These are phyloP conservation scores for Apostichopus parvimensis DNA, from an alignment of 35 echinoderm and acorn worm species.

Conservation along the genomic window DNA sequence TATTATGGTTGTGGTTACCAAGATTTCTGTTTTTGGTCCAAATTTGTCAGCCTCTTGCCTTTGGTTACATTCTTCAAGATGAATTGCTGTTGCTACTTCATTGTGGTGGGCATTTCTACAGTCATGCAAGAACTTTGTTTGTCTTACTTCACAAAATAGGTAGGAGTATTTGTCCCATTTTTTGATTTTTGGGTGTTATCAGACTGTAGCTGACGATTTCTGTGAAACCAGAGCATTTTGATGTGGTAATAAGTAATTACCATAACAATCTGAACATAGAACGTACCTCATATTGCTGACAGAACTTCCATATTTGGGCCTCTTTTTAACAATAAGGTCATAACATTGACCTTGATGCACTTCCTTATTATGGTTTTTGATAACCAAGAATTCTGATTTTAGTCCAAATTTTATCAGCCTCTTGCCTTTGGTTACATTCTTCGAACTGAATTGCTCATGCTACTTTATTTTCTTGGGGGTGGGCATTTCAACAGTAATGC, in stretches of 20 bases:
- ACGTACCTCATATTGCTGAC: too few relatives aligned
- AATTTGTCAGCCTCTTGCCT: background rate
- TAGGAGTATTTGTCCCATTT: background rate
- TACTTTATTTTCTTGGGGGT: background rate
- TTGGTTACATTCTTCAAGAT: constrained; percentile 29
- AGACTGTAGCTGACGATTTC: too few relatives aligned
- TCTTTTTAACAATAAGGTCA: constrained; percentile 22
- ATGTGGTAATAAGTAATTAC: too few relatives aligned
- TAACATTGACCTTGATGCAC: constrained; percentile 33
- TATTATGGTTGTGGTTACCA: constrained; percentile 53
- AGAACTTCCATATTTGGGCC: background rate
- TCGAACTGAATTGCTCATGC: background rate
- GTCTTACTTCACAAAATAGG: too few relatives aligned
- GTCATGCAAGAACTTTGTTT: background rate
- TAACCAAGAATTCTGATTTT: constrained; percentile 50
- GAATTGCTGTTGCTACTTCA: background rate
- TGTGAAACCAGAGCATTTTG: too few relatives aligned
- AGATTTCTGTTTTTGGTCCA: constrained; percentile 39
- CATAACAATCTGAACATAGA: too few relatives aligned
- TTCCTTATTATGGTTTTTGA: constrained; percentile 40
- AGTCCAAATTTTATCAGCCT: constrained; percentile 14
- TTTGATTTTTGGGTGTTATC: too few relatives aligned
- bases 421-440: background rate
- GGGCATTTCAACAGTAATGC: background rate
- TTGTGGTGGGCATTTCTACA: background rate